phyloP scores from a whole-genome alignment of 2,797 vertebrate genomes.

The Dallia pectoralis region DNA sequence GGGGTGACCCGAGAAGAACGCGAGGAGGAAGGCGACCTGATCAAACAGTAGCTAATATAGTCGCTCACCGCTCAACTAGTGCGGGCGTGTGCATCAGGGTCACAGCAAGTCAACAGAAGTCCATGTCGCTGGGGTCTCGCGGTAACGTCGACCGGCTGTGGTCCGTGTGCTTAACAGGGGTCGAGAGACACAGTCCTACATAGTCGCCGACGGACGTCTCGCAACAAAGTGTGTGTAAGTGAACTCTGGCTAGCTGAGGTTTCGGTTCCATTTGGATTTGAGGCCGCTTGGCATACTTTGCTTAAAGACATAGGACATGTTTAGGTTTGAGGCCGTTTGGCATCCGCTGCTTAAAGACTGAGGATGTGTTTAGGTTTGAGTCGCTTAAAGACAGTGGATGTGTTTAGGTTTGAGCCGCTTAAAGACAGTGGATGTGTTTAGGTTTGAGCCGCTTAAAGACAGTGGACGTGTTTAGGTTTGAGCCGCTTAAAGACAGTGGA shows the following conservation, averaged over 20 bases:
- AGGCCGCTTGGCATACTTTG: neutral
- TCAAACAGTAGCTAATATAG: neutral
- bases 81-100: neutral
- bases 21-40: slow-evolving; percentile 39
- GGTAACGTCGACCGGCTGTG: neutral
- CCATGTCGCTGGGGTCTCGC: neutral
- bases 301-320: neutral
- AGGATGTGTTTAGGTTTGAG: too few species aligned
- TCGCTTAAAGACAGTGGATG: too few species aligned
- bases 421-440: too few species aligned
- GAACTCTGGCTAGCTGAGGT: neutral
- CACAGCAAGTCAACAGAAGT: neutral
- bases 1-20: slow-evolving; percentile 3
- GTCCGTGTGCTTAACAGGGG: neutral
- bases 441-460: too few species aligned
- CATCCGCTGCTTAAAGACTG: neutral
- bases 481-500: too few species aligned
- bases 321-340: neutral
- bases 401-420: too few species aligned
- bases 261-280: neutral
- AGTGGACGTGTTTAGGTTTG: too few species aligned
- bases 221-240: neutral
- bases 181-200: neutral
- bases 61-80: neutral
- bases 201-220: neutral